Evolutionary conservation across 1,140 invertebrate genomes (phyloP).

Genomic region (Drosophila athabasca): DNA sequence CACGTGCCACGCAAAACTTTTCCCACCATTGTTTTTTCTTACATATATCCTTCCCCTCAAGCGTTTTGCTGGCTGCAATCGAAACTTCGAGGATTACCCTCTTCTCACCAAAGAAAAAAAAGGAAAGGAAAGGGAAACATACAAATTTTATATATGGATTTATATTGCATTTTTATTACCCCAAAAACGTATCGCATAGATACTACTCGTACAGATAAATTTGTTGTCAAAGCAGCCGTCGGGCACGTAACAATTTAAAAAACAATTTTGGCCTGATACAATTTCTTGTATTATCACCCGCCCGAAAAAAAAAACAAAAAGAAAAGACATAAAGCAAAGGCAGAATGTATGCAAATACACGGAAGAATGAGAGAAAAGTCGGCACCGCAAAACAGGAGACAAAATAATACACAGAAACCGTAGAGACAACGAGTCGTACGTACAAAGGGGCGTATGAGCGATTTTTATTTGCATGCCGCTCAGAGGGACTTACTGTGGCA

Average conservation of each 20-base stretch:
- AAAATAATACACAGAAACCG: constrained; percentile 16
- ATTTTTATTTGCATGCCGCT: constrained; percentile 72
- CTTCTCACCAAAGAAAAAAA: constrained; percentile 1
- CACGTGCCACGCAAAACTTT: constrained; percentile 17
- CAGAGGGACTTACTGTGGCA: constrained; percentile 6
- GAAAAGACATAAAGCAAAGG: too few species aligned
- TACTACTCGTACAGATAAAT: neutral
- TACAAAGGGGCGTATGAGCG: constrained; percentile 67
- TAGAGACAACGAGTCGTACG: too few species aligned
- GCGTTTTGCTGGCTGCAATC: constrained; percentile 54
- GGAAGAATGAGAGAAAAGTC: neutral
- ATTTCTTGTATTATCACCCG: constrained; percentile 74
- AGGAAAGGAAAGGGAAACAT: constrained; percentile 15
- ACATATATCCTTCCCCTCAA: constrained; percentile 6
- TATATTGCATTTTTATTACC: constrained; percentile 81
- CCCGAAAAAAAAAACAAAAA: too few species aligned
- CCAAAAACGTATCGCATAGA: constrained; percentile 32
- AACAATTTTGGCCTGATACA: constrained; percentile 75
- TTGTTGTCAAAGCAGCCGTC: constrained; percentile 58
- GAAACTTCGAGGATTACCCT: constrained; percentile 56
- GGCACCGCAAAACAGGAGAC: constrained; percentile 11
- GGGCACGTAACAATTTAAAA: constrained; percentile 79
- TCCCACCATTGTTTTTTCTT: neutral
- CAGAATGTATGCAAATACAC: constrained; percentile 66
- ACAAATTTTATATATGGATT: constrained; percentile 65